phyloP scores from a whole-genome alignment of 2,113 vertebrate genomes.

The Megalops atlanticus region DNA sequence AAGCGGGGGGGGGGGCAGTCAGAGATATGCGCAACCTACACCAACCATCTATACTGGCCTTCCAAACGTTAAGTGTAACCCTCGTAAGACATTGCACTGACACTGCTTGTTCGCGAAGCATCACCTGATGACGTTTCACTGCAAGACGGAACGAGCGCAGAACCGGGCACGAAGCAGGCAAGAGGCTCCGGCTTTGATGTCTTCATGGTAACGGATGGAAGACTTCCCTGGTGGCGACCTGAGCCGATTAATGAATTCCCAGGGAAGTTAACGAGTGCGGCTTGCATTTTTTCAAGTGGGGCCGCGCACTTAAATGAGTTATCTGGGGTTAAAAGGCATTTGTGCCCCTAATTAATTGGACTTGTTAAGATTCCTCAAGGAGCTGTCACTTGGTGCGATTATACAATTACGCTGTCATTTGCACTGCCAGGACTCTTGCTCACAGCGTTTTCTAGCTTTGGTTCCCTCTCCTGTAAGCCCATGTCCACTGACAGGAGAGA shows the following conservation, averaged over 20 bases:
- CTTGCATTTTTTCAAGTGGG: constrained; percentile 20
- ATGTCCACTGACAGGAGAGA: not conserved
- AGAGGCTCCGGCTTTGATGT: constrained; percentile 24
- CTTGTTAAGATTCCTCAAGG: constrained; percentile 37
- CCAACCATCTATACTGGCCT: constrained; percentile 1
- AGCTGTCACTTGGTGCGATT: constrained; percentile 41
- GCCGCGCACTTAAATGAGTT: constrained; percentile 31
- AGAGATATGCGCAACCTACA: not conserved
- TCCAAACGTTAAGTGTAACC: too few species aligned
- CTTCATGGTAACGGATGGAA: constrained; percentile 16
- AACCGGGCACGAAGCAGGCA: constrained; percentile 6
- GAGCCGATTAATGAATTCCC: constrained; percentile 24
- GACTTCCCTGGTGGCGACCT: not conserved
- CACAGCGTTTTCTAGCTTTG: constrained; percentile 6
- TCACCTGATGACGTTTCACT: not conserved
- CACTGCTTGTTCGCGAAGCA: not conserved
- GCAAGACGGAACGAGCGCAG: not conserved
- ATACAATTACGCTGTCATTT: constrained; percentile 30
- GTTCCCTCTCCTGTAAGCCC: constrained; percentile 11
- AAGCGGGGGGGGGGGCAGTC: not conserved
- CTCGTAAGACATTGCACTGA: too few species aligned
- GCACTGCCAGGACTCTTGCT: not conserved
- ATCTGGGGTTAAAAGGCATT: constrained; percentile 34
- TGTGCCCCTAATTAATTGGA: constrained; percentile 43
- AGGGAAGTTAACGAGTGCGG: constrained; percentile 31